Evolutionary conservation across 2,113 vertebrate genomes (phyloP).

Genomic region (Serinus canaria): DNA sequence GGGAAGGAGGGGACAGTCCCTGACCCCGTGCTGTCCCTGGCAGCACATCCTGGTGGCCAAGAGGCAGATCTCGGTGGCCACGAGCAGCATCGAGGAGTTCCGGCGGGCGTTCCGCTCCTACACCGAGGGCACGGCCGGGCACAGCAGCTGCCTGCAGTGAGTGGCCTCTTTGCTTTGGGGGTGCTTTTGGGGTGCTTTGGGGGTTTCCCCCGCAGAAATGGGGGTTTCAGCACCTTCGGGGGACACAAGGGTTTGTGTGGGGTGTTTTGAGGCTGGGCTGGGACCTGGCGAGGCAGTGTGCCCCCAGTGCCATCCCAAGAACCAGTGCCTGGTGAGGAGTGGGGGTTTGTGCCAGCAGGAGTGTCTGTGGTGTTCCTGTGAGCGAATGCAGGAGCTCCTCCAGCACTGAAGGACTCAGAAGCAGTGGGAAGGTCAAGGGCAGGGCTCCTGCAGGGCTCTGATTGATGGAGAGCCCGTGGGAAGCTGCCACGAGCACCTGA

Average conservation of each 20-base stretch:
- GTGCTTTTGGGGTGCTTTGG: neutral
- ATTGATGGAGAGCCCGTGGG: fast-evolving
- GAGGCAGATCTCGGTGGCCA: slow-evolving; percentile 85
- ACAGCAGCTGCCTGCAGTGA: slow-evolving; percentile 90
- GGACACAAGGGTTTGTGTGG: neutral
- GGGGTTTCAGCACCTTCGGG: neutral
- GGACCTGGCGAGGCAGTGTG: neutral
- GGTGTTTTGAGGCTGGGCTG: neutral
- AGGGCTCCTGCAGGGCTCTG: neutral
- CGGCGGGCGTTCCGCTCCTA: slow-evolving; percentile 84
- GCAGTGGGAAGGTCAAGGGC: neutral
- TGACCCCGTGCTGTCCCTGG: neutral
- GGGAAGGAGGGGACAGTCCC: neutral
- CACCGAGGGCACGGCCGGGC: slow-evolving; percentile 77
- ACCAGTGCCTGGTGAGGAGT: fast-evolving
- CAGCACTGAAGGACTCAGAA: neutral
- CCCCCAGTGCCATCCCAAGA: neutral
- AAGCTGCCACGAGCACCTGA: neutral
- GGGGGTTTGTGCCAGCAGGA: no score
- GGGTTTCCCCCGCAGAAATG: neutral
- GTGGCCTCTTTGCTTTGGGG: neutral
- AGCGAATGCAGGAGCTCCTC: fast-evolving
- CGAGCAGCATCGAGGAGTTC: slow-evolving; percentile 80
- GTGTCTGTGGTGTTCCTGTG: fast-evolving
- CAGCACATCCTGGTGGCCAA: slow-evolving; percentile 94